Evolutionary conservation across 1,140 invertebrate genomes (phyloP).

Genomic region (Leptopilina boulardi): DNA sequence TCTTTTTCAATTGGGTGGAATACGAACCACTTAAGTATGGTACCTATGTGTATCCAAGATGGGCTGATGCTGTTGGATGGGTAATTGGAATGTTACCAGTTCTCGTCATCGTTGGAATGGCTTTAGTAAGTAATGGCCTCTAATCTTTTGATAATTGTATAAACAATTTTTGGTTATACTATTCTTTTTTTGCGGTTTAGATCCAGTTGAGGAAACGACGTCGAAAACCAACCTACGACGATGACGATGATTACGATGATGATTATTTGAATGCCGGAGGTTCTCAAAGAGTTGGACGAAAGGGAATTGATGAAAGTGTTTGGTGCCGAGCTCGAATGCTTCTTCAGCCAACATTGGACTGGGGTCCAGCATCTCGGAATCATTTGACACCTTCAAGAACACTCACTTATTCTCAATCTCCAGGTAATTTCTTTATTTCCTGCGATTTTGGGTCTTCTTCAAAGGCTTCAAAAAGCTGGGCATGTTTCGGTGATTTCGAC

Average conservation of each 20-base stretch:
- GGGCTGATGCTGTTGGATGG: conserved; percentile 89
- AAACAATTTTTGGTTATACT: not conserved
- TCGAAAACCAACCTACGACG: conserved; percentile 58
- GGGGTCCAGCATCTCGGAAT: conserved; percentile 78
- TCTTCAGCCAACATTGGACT: conserved; percentile 80
- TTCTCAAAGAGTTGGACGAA: conserved; percentile 49
- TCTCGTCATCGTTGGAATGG: conserved; percentile 82
- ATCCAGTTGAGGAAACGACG: conserved; percentile 60
- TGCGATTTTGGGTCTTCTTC: too few species aligned
- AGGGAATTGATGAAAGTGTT: conserved; percentile 54
- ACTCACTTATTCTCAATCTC: conserved; percentile 63
- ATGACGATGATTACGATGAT: conserved; percentile 65
- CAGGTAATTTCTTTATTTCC: conserved; percentile 59
- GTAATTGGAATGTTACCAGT: conserved; percentile 84
- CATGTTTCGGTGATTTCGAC: too few species aligned
- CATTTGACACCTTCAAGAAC: conserved; percentile 67
- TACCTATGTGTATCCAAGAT: conserved; percentile 84
- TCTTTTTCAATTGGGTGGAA: conserved; percentile 90
- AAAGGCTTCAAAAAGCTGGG: too few species aligned
- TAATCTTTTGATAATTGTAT: conserved; percentile 69
- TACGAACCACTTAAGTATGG: conserved; percentile 86
- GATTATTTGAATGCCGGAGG: conserved; percentile 60
- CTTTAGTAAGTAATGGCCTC: conserved; percentile 80
- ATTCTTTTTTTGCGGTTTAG: conserved; percentile 45
- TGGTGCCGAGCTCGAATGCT: conserved; percentile 74